Evolutionary conservation across 2,888 invertebrate species (phyloP), one percentile per base, ranked within the genome.

Genomic region (Aphidius colemani): DNA sequence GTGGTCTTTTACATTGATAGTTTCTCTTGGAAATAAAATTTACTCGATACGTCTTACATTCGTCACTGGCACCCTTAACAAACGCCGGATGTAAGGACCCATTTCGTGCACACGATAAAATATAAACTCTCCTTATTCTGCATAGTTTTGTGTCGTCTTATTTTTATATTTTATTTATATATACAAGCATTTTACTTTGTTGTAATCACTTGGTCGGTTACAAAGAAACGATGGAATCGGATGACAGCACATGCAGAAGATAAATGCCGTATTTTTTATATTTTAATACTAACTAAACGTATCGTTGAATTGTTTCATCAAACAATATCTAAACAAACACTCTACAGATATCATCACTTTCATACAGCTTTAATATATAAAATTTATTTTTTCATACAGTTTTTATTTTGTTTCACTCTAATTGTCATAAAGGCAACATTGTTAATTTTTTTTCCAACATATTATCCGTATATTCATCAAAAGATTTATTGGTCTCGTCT

Each of bases 171-270:
- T 46, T 57, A 39, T 57, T 46, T 30, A 39, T 30, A 44, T 30
- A 39, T 30, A 44, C 2, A 39, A 46, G 45, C 45, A 6, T 18
- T 57, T 30, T 30, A 45, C 39, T 45, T 56, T 46, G 46, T 45
- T 45, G 55, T 61, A n/a, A 41, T 11, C 30, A 30, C 30, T 30
- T 30, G 30, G 30, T 30, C 30, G 59, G 59, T 64, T 59, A 66
- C 62, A 66, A 66, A 64, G 69, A 69, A 69, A 67, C 62, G 62
- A 30, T 63, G 67, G 67, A 65, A 62, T 69, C 67, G 65, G 65
- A 63, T 69, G 62, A 58, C 62, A 44, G 50, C 45, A 44, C 43
- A 59, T 46, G 57, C 11, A 46, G 46, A 46, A 57, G 45, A 57
- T 57, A 46, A 57, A 45, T 40, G 46, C 46, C 57, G 57, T 57